These are phyloP conservation scores for Danionella cerebrum DNA, from an alignment of 2,113 vertebrate genomes.

Conservation along the genomic window DNA sequence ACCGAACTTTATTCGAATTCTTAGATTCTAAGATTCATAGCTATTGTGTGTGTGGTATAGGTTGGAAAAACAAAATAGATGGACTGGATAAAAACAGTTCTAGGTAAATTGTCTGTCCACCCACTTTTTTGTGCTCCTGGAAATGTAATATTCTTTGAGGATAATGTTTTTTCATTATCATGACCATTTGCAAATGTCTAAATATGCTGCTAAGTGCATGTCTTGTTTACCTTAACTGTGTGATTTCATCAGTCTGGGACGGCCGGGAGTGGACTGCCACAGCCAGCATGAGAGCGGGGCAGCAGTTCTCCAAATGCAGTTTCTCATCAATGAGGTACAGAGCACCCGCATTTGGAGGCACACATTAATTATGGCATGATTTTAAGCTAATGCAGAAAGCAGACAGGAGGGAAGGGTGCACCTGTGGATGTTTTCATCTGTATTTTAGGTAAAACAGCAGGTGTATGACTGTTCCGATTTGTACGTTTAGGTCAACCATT, in stretches of 20 bases:
- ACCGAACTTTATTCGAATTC: too few relatives aligned
- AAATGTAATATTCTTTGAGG: too few relatives aligned
- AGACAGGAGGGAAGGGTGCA: slow-evolving; percentile 2
- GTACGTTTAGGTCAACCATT: slow-evolving; percentile 26
- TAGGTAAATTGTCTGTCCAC: too few relatives aligned
- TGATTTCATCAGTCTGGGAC: slow-evolving; percentile 82
- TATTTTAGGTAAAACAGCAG: neutral
- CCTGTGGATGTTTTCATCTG: neutral
- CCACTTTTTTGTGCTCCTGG: too few relatives aligned
- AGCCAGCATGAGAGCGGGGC: slow-evolving; percentile 95
- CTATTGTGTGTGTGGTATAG: too few relatives aligned
- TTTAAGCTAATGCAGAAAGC: slow-evolving; percentile 5
- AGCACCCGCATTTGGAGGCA: slow-evolving; percentile 18
- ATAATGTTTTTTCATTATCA: too few relatives aligned
- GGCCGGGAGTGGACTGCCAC: slow-evolving; percentile 91
- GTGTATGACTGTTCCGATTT: slow-evolving; percentile 6
- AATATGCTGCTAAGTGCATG: neutral
- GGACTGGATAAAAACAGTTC: too few relatives aligned
- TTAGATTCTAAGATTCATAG: too few relatives aligned
- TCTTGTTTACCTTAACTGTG: slow-evolving; percentile 76
- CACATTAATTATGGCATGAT: slow-evolving; percentile 1
- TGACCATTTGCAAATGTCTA: too few relatives aligned
- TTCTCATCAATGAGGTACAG: slow-evolving; percentile 96
- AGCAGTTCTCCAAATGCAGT: slow-evolving; percentile 91
- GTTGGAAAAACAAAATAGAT: too few relatives aligned